Percentiles rank a stretch among this genome's conserved stretches.
Evolutionary conservation across 2,797 vertebrate genomes (phyloP).

Genomic region (Pipistrellus pipistrellus): DNA sequence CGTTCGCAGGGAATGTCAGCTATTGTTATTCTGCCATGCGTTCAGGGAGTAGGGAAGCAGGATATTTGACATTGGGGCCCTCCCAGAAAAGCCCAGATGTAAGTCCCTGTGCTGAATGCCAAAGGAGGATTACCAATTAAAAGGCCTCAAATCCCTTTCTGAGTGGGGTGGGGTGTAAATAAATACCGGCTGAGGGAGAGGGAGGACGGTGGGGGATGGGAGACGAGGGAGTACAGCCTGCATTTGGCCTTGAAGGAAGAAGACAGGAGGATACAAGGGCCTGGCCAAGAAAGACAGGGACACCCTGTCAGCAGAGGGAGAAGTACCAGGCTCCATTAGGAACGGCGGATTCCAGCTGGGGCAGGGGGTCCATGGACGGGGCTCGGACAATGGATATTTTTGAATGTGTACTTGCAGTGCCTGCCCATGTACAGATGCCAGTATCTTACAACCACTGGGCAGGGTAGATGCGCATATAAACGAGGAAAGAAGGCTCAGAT

Average conservation of each 20-base stretch:
- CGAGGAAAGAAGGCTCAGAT: background rate
- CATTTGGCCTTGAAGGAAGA: conserved; percentile 29
- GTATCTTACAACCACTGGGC: background rate
- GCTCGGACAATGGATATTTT: background rate
- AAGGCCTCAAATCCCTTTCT: conserved; percentile 38
- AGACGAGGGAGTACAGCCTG: background rate
- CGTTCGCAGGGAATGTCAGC: background rate
- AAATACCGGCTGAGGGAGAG: background rate
- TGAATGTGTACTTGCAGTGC: background rate
- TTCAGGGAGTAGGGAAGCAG: conserved; percentile 33
- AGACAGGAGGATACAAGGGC: background rate
- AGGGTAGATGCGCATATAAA: background rate
- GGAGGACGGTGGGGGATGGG: background rate
- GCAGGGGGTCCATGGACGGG: background rate
- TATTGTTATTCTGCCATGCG: background rate
- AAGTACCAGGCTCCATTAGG: background rate
- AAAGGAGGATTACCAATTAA: conserved; percentile 63
- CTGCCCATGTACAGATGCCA: background rate
- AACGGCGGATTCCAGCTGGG: background rate
- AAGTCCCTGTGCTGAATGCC: conserved; percentile 60
- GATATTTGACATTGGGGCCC: conserved; percentile 44
- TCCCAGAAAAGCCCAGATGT: conserved; percentile 74
- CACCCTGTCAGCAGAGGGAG: background rate
- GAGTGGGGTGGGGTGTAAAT: conserved; percentile 15
- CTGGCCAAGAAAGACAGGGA: background rate